Evolutionary conservation across 2,888 invertebrate species (phyloP), one percentile per base, ranked within the genome.

Genomic region (Mechanitis messenoides): DNA sequence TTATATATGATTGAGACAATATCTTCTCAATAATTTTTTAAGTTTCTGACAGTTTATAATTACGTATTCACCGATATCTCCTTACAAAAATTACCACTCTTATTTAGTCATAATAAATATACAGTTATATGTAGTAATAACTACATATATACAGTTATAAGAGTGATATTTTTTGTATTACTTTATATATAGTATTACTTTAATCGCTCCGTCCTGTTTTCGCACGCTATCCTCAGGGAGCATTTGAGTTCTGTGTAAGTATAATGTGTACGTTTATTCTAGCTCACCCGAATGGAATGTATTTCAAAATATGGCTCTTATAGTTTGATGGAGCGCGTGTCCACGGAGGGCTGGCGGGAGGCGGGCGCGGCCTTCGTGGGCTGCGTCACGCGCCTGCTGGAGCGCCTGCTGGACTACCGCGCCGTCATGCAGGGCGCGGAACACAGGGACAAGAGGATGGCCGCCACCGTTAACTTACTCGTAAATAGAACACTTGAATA

Each of bases 341-440:
- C 96, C 69, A 93, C 94, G 12, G 96, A 97, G 46, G 93, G 94
- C 0, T 97, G 98, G 97, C 94, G 96, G 71, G 97, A 97, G 71
- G 96, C 96, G 56, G 98, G 98, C 2, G 95, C 95, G 0, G 95
- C 96, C 2, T 98, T 98, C 75, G 97, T 98, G 60, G 95, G 95
- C 63, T 98, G 98, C 0, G 96, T 98, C 47, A 97, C 97, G 0
- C 91, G 96, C 9, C 90, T 98, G 47, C 81, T 98, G 69, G 98
- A 98, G 83, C 90, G 97, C 33, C 91, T 98, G 58, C 88, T 98
- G 54, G 98, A 98, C 90, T 98, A 98, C 84, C 93, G 98, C 68
- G 96, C 96, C 74, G 97, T 98, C 2, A 96, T 97, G 90, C 97
- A 97, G 79, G 97, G 97, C 20, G 97, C 98, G 73, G 98, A 98